Conservation (phyloP, 2,113 vertebrate genomes). For the Sebastes schlegelii region DNA sequence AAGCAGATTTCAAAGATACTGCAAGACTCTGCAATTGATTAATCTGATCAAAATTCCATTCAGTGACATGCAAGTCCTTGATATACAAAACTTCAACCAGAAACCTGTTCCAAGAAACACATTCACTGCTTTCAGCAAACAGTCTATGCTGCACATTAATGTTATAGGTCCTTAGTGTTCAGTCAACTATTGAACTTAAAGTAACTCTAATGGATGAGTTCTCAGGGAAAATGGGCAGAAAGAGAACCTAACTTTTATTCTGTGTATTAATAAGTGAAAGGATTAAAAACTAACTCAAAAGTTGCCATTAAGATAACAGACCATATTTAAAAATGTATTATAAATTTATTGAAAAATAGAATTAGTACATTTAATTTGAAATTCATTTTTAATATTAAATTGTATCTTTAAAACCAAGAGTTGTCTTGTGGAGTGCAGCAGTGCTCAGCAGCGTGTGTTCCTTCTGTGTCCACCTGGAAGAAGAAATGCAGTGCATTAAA, state of each 20-base stretch:
- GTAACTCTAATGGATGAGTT: not conserved
- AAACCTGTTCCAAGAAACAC: too few species aligned
- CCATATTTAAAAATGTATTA: not conserved
- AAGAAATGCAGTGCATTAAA: not conserved
- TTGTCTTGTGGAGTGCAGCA: not conserved
- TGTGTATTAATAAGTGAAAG: not conserved
- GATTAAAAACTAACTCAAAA: not conserved
- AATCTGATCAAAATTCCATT: not conserved
- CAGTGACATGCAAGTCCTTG: not conserved
- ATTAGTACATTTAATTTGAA: conserved; percentile 3
- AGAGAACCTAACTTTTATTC: too few species aligned
- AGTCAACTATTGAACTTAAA: too few species aligned
- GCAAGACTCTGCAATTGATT: too few species aligned
- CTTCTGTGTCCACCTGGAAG: conserved; percentile 57
- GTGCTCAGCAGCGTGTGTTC: conserved; percentile 6
- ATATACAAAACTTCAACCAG: too few species aligned
- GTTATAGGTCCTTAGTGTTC: too few species aligned
- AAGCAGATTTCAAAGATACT: too few species aligned
- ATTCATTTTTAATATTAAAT: conserved; percentile 18
- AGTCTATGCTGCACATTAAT: too few species aligned
- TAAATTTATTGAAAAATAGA: conserved; percentile 32
- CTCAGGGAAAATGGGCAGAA: not conserved
- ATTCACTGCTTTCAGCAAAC: too few species aligned
- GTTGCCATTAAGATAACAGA: not conserved
- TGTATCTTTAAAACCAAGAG: conserved; percentile 21